These are phyloP conservation scores for Echinometra lucunter DNA, from an alignment of 53 echinoderm and acorn worm species.

Conservation along the genomic window DNA sequence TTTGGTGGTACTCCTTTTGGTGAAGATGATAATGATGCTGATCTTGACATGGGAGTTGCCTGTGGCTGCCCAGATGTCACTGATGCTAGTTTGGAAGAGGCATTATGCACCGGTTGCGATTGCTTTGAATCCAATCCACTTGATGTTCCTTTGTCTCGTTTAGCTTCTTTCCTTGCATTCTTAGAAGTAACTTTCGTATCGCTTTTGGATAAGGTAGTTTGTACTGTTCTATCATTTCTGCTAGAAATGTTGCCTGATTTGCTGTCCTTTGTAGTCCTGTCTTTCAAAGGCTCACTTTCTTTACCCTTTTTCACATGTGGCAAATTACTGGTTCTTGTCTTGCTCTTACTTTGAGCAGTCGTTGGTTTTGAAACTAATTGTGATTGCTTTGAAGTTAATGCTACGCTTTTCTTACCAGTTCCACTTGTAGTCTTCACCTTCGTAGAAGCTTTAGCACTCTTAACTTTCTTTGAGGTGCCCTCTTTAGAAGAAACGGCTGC, in stretches of 20 bases:
- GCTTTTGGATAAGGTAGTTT: background rate
- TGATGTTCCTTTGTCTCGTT: background rate
- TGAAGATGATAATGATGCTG: constrained; percentile 4
- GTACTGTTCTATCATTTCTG: background rate
- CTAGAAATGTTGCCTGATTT: background rate
- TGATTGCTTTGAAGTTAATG: background rate
- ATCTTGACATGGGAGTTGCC: background rate
- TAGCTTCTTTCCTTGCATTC: background rate
- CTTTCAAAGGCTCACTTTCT: background rate
- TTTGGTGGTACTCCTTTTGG: background rate
- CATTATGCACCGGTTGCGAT: background rate
- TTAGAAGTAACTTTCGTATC: constrained; percentile 2
- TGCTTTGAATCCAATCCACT: background rate
- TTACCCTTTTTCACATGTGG: background rate
- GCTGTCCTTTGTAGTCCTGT: constrained; percentile 9
- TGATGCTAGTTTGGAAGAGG: background rate
- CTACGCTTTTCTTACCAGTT: background rate
- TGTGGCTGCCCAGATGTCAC: background rate
- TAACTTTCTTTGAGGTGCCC: background rate
- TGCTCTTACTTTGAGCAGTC: constrained; percentile 39
- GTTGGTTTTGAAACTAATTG: constrained; percentile 15
- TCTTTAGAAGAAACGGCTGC: background rate
- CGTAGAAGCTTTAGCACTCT: background rate
- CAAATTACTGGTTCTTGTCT: background rate
- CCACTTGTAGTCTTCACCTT: background rate